These are phyloP conservation scores for Sandelia bainsii DNA, from an alignment of 2,797 vertebrate species.

Conservation along the genomic window DNA sequence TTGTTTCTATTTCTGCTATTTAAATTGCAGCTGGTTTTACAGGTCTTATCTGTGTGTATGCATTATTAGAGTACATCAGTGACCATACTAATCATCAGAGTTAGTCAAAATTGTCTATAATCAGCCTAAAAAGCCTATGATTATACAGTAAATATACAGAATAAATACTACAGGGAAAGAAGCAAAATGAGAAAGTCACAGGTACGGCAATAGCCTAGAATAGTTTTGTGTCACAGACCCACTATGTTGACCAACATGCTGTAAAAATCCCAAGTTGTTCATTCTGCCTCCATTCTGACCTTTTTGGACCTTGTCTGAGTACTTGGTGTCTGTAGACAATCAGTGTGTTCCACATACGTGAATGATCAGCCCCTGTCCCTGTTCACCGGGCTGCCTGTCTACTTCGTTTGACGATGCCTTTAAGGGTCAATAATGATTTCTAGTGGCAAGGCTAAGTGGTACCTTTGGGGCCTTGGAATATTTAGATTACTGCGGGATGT, in stretches of 20 bases:
- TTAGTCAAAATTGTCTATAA: no score
- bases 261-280: background rate
- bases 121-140: no score
- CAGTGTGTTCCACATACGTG: background rate
- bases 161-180: background rate
- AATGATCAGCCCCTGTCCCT: background rate
- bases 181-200: background rate
- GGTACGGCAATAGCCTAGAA: background rate
- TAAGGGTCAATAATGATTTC: background rate
- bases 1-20: background rate
- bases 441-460: background rate
- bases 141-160: no score
- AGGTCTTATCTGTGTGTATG: no score
- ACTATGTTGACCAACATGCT: background rate
- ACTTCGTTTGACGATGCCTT: background rate
- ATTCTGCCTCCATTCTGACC: slow-evolving; percentile 1
- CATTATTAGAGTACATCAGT: no score
- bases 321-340: slow-evolving; percentile 10
- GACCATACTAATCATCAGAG: no score
- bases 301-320: background rate
- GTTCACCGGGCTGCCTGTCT: background rate
- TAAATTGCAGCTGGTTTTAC: no score
- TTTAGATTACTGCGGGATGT: background rate
- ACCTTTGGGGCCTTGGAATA: background rate
- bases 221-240: background rate